Evolutionary conservation across 2,113 vertebrate species (phyloP).

Genomic region (Leptosomus discolor): DNA sequence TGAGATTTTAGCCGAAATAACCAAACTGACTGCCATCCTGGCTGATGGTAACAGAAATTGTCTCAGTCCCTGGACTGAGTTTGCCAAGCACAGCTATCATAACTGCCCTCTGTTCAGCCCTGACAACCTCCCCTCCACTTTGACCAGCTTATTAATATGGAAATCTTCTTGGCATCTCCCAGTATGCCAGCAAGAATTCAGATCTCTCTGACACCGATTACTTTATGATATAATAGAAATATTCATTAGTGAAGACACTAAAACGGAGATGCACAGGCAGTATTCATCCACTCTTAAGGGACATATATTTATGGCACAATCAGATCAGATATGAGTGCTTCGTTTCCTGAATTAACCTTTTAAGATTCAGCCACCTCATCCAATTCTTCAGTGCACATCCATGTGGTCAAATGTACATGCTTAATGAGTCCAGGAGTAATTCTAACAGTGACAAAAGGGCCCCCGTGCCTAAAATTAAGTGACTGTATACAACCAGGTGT

Average conservation of each 20-base stretch:
- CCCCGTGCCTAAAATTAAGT: neutral
- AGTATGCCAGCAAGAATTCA: neutral
- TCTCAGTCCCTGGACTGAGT: neutral
- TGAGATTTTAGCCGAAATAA: neutral
- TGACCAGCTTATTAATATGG: neutral
- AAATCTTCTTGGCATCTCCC: neutral
- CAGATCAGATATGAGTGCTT: neutral
- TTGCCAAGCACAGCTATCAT: neutral
- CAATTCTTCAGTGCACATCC: neutral
- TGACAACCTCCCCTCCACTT: neutral
- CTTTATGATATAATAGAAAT: neutral
- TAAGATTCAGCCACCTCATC: neutral
- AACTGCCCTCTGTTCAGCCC: neutral
- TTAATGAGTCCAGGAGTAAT: neutral
- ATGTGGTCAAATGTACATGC: neutral
- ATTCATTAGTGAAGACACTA: neutral
- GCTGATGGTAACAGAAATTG: neutral
- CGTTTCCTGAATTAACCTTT: neutral
- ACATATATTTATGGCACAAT: neutral
- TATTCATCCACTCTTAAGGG: neutral
- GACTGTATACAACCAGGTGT: neutral
- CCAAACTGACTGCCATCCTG: neutral
- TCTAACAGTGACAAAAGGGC: neutral
- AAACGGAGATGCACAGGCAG: neutral
- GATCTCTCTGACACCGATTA: neutral